Evolutionary conservation across 2,797 vertebrate genomes (phyloP).

Genomic region (Notolepis coatsorum): DNA sequence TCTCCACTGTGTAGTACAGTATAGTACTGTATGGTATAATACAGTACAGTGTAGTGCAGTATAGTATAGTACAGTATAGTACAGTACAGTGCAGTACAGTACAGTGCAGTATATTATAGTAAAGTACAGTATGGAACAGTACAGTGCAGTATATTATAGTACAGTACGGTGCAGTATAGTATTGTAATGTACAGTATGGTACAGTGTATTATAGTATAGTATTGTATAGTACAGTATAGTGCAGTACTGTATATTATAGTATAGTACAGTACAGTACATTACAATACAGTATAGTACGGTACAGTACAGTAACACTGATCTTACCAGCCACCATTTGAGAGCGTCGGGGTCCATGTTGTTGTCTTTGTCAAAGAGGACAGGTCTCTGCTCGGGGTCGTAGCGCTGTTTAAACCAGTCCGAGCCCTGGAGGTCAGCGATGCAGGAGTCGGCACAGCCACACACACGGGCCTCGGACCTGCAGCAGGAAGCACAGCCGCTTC

Average conservation of each 20-base stretch:
- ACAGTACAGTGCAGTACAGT: no score
- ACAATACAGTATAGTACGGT: conserved; percentile 1
- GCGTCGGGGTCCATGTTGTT: conserved; percentile 55
- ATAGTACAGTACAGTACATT: neutral
- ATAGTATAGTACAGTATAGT: no score
- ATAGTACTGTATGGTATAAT: no score
- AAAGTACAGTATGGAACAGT: no score
- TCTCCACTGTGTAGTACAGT: no score
- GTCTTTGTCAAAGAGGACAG: conserved; percentile 58
- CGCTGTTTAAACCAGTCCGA: conserved; percentile 76
- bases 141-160: neutral
- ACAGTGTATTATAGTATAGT: no score
- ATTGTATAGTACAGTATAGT: no score
- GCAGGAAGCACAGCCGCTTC: neutral
- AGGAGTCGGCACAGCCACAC: conserved; percentile 71
- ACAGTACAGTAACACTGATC: conserved; percentile 4
- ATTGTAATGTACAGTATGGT: neutral
- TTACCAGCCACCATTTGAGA: conserved; percentile 84
- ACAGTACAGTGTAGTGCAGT: no score
- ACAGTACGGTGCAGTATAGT: neutral
- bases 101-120: no score
- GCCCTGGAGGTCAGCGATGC: conserved; percentile 58
- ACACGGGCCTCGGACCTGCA: neutral
- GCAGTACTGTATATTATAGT: no score
- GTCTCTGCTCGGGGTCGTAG: conserved; percentile 72